Evolutionary conservation across 2,113 vertebrate genomes (phyloP).

Genomic region (Paradisaea rubra): DNA sequence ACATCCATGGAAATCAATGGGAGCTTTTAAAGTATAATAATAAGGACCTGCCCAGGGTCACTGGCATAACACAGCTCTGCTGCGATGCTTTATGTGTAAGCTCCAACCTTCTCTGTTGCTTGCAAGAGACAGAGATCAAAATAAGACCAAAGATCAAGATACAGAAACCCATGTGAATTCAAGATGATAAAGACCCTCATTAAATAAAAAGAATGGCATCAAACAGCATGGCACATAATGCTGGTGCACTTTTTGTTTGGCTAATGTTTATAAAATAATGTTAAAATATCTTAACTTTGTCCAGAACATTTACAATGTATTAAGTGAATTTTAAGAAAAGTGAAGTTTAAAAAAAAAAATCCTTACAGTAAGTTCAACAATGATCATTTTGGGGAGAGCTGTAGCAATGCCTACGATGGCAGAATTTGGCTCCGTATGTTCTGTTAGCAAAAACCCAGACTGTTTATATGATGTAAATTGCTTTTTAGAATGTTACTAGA

Average conservation of each 20-base stretch:
- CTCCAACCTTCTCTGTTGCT: neutral
- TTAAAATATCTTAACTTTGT: neutral
- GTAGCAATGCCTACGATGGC: neutral
- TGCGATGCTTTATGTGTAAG: neutral
- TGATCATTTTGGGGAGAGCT: neutral
- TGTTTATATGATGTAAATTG: slow-evolving; percentile 19
- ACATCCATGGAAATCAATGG: neutral
- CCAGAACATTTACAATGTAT: neutral
- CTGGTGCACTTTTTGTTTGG: neutral
- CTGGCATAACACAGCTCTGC: neutral
- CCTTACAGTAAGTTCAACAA: neutral
- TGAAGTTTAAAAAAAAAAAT: neutral
- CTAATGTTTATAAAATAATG: neutral
- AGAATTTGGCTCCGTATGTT: slow-evolving; percentile 31
- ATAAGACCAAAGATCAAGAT: neutral
- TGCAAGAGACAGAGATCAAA: neutral
- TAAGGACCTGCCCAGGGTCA: neutral
- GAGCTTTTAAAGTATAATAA: neutral
- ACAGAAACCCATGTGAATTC: neutral
- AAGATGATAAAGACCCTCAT: neutral
- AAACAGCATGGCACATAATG: neutral
- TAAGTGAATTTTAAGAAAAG: neutral
- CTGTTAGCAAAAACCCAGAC: neutral
- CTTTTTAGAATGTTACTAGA: slow-evolving; percentile 19
- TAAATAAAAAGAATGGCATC: neutral